Conservation (phyloP, 2,797 vertebrate genomes). For the Gorsachius magnificus region DNA sequence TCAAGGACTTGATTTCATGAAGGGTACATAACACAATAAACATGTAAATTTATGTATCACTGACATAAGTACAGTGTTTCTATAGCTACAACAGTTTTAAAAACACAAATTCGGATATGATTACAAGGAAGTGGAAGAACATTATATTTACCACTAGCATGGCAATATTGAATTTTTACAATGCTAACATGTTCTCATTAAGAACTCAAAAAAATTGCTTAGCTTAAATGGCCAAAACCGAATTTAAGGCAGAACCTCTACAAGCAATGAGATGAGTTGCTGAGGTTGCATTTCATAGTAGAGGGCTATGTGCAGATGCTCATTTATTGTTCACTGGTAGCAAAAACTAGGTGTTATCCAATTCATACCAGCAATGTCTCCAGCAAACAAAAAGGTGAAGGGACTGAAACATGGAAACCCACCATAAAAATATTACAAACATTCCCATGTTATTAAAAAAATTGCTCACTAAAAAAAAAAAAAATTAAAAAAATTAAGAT, state of each 20-base stretch:
- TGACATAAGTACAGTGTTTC: neutral
- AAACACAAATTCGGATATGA: neutral
- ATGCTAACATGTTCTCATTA: neutral
- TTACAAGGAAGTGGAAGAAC: neutral
- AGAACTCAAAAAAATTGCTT: neutral
- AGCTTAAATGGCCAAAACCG: neutral
- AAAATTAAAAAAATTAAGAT: neutral
- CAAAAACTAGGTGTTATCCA: neutral
- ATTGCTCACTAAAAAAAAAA: neutral
- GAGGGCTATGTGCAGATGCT: neutral
- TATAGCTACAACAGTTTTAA: neutral
- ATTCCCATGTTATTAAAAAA: neutral
- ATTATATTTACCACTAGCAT: neutral
- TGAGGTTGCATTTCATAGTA: neutral
- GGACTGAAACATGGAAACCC: neutral
- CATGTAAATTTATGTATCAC: neutral
- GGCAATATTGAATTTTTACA: neutral
- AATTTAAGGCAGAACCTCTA: neutral
- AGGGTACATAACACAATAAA: neutral
- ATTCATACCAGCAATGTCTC: neutral
- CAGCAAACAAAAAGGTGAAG: neutral
- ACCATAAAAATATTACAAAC: neutral
- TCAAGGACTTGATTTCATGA: neutral
- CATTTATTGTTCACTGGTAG: neutral
- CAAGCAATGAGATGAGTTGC: neutral